These are phyloP conservation scores for Amazona ochrocephala DNA, from an alignment of 2,797 vertebrate species.

Conservation along the genomic window DNA sequence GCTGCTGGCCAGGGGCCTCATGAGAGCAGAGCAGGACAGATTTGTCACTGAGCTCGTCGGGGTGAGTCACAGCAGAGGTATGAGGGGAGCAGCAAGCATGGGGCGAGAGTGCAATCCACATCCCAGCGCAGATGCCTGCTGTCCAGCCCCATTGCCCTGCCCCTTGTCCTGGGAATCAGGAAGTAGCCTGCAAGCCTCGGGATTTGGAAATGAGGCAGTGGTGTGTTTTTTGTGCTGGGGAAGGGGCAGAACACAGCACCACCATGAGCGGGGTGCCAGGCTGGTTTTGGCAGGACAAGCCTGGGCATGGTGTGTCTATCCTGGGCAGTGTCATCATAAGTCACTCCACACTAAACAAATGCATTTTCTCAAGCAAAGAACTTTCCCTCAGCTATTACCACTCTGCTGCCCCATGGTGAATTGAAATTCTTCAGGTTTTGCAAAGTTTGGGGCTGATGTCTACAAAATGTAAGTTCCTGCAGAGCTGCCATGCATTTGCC, in stretches of 20 bases:
- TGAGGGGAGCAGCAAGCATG: not conserved
- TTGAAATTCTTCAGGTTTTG: not conserved
- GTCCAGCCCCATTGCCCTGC: not conserved
- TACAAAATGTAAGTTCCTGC: accelerated
- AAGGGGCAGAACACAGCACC: not conserved
- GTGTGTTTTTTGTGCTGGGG: accelerated
- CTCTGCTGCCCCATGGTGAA: accelerated
- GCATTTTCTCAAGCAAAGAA: not conserved
- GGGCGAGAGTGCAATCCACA: not conserved
- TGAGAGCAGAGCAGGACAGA: not conserved
- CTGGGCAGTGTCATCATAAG: accelerated
- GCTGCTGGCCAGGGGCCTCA: not conserved
- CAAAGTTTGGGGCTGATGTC: not conserved
- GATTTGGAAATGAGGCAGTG: not conserved
- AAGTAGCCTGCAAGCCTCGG: accelerated
- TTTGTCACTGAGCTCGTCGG: not conserved
- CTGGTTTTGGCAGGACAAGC: not conserved
- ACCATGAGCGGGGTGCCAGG: accelerated
- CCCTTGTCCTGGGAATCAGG: not conserved
- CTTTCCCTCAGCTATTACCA: not conserved
- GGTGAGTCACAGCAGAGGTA: constrained; percentile 40
- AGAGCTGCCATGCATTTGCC: accelerated
- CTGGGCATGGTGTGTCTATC: accelerated
- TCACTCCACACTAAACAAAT: not conserved
- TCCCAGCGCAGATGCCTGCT: accelerated